Conservation (phyloP, 2,113 vertebrate species). For the Seriola quinqueradiata region DNA sequence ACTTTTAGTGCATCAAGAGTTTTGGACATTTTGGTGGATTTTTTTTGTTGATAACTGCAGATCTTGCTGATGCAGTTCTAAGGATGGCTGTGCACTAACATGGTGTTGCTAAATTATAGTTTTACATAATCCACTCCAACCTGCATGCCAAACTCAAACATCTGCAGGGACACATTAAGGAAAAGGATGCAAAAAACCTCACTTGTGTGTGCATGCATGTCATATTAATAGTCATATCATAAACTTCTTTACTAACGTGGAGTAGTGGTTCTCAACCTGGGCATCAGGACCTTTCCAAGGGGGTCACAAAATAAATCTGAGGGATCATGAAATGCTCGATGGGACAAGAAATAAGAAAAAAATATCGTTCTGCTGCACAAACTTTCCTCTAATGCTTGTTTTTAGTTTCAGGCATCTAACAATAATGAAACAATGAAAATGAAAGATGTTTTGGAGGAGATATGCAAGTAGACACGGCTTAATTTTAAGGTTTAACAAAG, state of each 20-base stretch:
- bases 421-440: not conserved
- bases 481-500: not conserved
- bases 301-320: not conserved
- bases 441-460: not conserved
- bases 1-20: constrained; percentile 2
- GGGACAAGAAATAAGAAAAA: not conserved
- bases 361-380: not conserved
- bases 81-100: constrained; percentile 8
- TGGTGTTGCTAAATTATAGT: not conserved
- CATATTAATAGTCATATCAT: not conserved
- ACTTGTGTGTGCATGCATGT: not conserved
- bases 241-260: not conserved
- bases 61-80: constrained; percentile 18
- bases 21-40: not conserved
- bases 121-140: constrained; percentile 11
- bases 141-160: not conserved
- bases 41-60: not conserved
- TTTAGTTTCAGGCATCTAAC: not conserved
- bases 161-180: not conserved
- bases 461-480: not conserved
- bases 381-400: not conserved
- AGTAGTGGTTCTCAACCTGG: not conserved
- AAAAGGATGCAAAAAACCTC: not conserved
- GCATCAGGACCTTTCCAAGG: not conserved
- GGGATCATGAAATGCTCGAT: not conserved